Percentiles rank a stretch among this genome's conserved stretches.
Conservation (phyloP, 2,888 invertebrate species). For the Philaethria dido region DNA sequence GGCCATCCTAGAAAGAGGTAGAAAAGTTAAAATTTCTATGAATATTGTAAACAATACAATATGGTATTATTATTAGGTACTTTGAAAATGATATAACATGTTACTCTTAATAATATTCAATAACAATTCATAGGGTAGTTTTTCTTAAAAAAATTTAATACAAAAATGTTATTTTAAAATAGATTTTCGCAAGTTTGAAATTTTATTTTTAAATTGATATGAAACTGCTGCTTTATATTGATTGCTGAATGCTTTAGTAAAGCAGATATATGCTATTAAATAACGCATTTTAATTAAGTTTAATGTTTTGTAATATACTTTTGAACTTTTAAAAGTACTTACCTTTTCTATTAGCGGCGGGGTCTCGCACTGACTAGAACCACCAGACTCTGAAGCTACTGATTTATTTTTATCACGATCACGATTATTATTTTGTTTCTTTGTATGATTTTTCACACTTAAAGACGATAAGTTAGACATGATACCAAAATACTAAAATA, state of each 20-base stretch:
- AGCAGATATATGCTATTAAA: background rate
- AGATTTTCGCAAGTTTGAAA: too few relatives aligned
- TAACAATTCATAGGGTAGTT: too few relatives aligned
- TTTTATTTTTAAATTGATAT: background rate
- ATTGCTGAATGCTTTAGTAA: too few relatives aligned
- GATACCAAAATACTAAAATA: constrained; percentile 40
- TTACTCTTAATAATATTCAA: too few relatives aligned
- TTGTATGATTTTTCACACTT: constrained; percentile 68
- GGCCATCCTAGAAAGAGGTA: constrained; percentile 60
- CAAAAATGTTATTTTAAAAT: too few relatives aligned
- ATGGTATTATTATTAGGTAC: background rate
- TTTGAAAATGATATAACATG: background rate
- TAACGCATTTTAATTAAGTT: constrained; percentile 1
- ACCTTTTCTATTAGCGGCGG: constrained; percentile 77
- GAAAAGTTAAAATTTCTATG: background rate
- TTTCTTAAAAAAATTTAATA: too few relatives aligned
- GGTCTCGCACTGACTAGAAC: constrained; percentile 78
- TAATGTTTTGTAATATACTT: background rate
- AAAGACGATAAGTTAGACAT: constrained; percentile 69
- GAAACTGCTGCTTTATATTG: too few relatives aligned
- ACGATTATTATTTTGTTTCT: constrained; percentile 66
- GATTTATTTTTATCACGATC: constrained; percentile 76
- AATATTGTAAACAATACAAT: too few relatives aligned
- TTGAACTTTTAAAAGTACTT: background rate
- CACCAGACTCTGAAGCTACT: constrained; percentile 75